phyloP scores from a whole-genome alignment of 2,113 vertebrate genomes.

The Rhegmatorhina hoffmannsi region DNA sequence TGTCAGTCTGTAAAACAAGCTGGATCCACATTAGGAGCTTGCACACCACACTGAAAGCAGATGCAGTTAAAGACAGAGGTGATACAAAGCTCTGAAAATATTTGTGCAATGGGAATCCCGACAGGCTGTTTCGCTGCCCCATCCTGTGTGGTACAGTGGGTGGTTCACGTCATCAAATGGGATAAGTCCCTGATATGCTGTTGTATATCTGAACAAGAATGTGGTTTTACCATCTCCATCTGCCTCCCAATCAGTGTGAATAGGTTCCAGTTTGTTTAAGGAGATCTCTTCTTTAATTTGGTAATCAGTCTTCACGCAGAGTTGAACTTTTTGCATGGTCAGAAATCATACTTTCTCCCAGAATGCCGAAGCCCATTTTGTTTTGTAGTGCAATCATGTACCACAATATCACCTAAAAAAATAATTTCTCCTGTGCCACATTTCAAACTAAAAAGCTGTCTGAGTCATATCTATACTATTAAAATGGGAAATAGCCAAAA shows the following conservation, averaged over 20 bases:
- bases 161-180: not conserved
- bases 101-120: not conserved
- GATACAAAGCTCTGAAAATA: not conserved
- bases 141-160: not conserved
- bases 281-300: not conserved
- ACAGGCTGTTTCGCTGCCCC: not conserved
- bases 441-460: not conserved
- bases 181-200: not conserved
- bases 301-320: not conserved
- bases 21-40: not conserved
- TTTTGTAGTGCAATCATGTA: not conserved
- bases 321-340: not conserved
- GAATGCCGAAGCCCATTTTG: not conserved
- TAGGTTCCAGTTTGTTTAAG: not conserved
- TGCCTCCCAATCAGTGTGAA: not conserved
- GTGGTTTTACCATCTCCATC: not conserved
- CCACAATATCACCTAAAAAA: not conserved
- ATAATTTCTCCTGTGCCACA: not conserved
- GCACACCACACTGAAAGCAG: not conserved
- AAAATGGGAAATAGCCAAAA: not conserved
- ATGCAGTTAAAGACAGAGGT: not conserved
- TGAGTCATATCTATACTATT: not conserved
- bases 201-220: not conserved
- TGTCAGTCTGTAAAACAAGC: not conserved
- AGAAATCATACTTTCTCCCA: not conserved